phyloP scores from a whole-genome alignment of 2,797 vertebrate genomes.

The Xerus rutilus region DNA sequence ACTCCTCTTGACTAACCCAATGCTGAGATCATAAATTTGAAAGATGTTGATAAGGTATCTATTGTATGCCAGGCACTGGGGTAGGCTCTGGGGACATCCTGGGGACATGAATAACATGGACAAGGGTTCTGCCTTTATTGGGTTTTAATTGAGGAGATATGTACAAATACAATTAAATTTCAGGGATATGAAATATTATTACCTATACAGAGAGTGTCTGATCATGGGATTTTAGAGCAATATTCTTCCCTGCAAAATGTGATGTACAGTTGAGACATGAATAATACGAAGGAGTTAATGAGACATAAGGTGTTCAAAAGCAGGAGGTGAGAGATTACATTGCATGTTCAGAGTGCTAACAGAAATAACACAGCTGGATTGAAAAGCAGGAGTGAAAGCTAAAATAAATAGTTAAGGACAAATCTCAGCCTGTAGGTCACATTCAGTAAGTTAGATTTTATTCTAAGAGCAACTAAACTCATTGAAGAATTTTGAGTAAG shows the following conservation, averaged over 20 bases:
- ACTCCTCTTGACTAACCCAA: background rate
- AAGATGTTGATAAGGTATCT: background rate
- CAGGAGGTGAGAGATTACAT: background rate
- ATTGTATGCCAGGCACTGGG: background rate
- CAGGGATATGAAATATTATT: background rate
- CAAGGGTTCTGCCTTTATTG: background rate
- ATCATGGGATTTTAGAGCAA: background rate
- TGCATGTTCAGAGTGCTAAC: background rate
- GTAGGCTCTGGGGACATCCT: background rate
- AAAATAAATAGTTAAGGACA: background rate
- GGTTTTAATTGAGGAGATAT: background rate
- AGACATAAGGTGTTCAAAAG: background rate
- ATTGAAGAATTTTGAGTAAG: background rate
- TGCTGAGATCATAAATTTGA: background rate
- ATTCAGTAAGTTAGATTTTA: background rate
- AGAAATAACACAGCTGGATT: background rate
- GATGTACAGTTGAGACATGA: background rate
- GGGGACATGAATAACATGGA: background rate
- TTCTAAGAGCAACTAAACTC: background rate
- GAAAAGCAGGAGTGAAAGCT: background rate
- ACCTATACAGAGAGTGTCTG: background rate
- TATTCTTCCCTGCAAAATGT: background rate
- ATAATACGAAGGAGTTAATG: background rate
- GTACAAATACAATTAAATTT: background rate
- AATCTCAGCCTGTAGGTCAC: background rate